Evolutionary conservation across 35 echinoderm and acorn worm genomes (phyloP).

Genomic region (Apostichopus parvimensis): DNA sequence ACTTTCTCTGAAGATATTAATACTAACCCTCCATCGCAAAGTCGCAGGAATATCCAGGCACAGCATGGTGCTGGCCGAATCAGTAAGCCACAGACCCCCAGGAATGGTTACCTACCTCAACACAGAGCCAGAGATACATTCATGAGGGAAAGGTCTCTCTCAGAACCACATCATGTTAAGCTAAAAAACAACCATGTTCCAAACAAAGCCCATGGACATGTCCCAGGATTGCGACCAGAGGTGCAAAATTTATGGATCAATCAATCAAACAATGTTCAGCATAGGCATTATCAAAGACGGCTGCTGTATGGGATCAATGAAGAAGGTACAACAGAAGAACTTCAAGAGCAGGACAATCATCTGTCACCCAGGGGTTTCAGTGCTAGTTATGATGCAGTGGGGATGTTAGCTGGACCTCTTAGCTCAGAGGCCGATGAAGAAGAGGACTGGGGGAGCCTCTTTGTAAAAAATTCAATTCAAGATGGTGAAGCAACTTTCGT

Average conservation of each 20-base stretch:
- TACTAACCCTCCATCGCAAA: conserved; percentile 1
- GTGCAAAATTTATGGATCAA: conserved; percentile 12
- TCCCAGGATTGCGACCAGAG: conserved; percentile 1
- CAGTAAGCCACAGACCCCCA: background rate
- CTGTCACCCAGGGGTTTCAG: background rate
- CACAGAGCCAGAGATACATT: conserved; percentile 11
- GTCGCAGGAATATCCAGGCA: background rate
- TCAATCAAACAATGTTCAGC: conserved; percentile 10
- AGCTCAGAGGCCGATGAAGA: background rate
- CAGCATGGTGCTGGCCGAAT: background rate
- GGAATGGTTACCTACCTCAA: conserved; percentile 18
- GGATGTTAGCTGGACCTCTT: background rate
- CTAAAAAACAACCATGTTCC: background rate
- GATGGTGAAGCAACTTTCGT: conserved; percentile 9
- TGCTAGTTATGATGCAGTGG: conserved; percentile 12
- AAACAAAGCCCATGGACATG: background rate
- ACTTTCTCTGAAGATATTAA: conserved; percentile 40
- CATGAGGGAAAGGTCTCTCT: conserved; percentile 28
- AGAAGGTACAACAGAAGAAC: background rate
- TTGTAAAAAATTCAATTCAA: conserved; percentile 5
- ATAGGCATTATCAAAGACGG: background rate
- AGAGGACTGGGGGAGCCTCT: conserved; percentile 34
- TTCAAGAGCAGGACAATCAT: background rate
- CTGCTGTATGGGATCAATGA: conserved; percentile 17
- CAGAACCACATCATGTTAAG: conserved; percentile 10